Percentiles rank a stretch among this genome's conserved stretches.
Conservation (phyloP, 92 coral and sea anemone genomes). For the Siderastrea siderea region DNA sequence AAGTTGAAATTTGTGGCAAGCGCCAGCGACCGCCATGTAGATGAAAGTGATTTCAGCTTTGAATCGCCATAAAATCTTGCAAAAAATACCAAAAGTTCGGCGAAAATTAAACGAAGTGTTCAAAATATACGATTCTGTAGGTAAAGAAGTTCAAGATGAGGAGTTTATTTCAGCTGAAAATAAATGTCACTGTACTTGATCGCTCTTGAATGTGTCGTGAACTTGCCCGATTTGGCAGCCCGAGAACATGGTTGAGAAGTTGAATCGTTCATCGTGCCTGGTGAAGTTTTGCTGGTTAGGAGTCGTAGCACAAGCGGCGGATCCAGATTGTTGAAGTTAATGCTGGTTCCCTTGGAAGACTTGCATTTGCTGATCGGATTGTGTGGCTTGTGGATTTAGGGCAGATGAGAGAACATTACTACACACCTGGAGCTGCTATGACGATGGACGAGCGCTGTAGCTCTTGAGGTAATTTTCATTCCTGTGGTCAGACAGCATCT, state of each 20-base stretch:
- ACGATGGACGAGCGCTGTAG: constrained; percentile 9
- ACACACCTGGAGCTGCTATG: constrained; percentile 5
- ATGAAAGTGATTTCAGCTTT: no score
- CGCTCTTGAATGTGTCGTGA: no score
- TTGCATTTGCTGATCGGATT: constrained; percentile 8
- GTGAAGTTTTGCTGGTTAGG: constrained; percentile 7
- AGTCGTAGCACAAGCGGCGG: constrained; percentile 5
- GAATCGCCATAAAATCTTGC: no score
- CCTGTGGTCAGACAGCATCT: background rate
- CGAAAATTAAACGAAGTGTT: no score
- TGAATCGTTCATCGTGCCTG: constrained; percentile 27
- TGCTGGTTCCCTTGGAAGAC: background rate
- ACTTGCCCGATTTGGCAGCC: constrained; percentile 26
- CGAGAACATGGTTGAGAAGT: constrained; percentile 48
- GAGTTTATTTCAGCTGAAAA: no score
- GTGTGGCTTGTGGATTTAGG: no score
- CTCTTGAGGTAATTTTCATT: constrained; percentile 2
- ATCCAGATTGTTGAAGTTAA: background rate
- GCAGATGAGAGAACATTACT: constrained; percentile 11
- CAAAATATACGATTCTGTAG: no score
- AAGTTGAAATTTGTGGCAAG: no score
- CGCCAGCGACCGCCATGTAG: no score
- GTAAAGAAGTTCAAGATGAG: no score
- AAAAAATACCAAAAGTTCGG: no score
- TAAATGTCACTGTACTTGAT: no score